Evolutionary conservation across 2,888 invertebrate genomes (phyloP), one percentile per base, ranked within the genome.

Genomic region (Meiosimyza decipiens): DNA sequence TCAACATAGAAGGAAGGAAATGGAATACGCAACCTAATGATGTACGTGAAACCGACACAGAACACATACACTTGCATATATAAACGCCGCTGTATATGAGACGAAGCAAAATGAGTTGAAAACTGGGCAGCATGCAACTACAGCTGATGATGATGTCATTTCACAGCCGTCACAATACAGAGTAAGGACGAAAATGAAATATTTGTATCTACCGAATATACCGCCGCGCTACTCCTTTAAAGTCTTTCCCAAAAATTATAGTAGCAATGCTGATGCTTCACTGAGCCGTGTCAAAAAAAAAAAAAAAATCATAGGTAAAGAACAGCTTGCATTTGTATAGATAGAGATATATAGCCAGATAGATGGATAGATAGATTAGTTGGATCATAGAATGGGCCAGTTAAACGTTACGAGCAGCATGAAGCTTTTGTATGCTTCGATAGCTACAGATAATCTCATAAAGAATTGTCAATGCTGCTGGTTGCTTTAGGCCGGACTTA

Each of bases 381-480:
- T 57, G 49, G 67, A 49, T 55, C 51, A 18, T 57, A 18, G 55
- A 11, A 16, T 18, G 67, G 40, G 64, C 18, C 18, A 28, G 51
- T 18, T 22, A 51, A 60, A 33, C 28, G 33, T 28, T 22, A 22
- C 59, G 33, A 28, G 33, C 13, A 65, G 65, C n/a, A 67, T 54
- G 55, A 16, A 40, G 63, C 40, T 49, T 40, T 55, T 57, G 67
- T 55, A 67, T 64, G 64, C 64, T 15, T 67, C 67, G 67, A 67
- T 55, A 67, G 57, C 57, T 67, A 49, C 40, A 57, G 67, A 67
- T 67, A 67, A 67, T 67, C 67, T 57, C 57, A 67, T 67, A 47
- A 67, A 67, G 67, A 67, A 67, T 67, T 67, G 67, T 57, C 67
- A 67, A 47, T 54, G 64, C 64, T 64, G 64, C 51, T 64, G 28